Base-by-base conservation (phyloP, 2,113 vertebrate genomes). In the Mormyrus lacerda region DNA sequence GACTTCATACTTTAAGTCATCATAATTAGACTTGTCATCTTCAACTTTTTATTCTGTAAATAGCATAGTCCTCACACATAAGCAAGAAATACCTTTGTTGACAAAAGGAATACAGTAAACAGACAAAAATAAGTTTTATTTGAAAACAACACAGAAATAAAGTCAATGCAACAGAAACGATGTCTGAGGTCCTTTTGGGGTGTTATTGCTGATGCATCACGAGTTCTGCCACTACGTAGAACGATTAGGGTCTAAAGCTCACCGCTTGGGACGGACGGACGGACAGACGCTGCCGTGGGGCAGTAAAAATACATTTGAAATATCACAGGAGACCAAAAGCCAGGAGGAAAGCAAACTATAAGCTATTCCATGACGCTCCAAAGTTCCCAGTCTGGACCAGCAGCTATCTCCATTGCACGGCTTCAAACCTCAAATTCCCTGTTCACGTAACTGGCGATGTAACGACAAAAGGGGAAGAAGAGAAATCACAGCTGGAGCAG, bases 171-270 rank as follows among this genome's bases (percentile, higher is more conserved):
- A 53, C 73, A 82, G 48, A 89, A 88, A 48, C 1, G 21, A 86
- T 5, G 85, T 87, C n/a, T 51, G 87, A 88, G 48, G 88, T 82
- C 48, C 50, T 83, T 1, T 19, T 83, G 73, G 88, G 9, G n/a
- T 53, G 21, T 89, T 89, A 89, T 89, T 89, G 88, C 88, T 89
- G 58, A 89, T 53, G 48, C 50, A n/a, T 89, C 53, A 31, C 48
- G 47, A 89, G 73, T 42, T 89, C 19, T 24, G 31, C 88, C 10
- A 89, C 48, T 19, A 89, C 45, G 24, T 48, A 47, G 13, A 69
- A 44, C 61, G 17, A 47, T 76, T 76, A 48, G 11, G 58, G 35
- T 82, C 27, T 55, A 44, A 55, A 87, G 73, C 85, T 87, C 24
- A 82, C 50, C 17, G 19, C 2, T 47, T 53, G 48, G 2, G 39